These are phyloP conservation scores for Drosophila formosana DNA, from an alignment of 2,888 invertebrate species.

Conservation along the genomic window DNA sequence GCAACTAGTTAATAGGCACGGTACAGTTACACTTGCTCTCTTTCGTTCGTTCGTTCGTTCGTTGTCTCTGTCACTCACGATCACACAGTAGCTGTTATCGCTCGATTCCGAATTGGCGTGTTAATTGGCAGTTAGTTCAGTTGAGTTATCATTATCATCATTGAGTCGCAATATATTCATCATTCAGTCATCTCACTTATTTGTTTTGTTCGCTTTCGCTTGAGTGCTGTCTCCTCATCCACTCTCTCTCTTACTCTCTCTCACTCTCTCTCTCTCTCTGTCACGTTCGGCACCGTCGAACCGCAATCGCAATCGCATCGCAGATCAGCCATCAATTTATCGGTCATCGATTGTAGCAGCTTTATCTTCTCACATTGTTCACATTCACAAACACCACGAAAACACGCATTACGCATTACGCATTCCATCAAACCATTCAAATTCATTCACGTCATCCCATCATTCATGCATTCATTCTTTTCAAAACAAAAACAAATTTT, in stretches of 20 bases:
- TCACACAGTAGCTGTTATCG: constrained; percentile 20
- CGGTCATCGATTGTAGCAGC: constrained; percentile 33
- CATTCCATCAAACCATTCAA: constrained; percentile 42
- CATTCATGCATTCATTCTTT: constrained; percentile 42
- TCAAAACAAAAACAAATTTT: constrained; percentile 56
- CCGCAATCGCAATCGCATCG: background rate
- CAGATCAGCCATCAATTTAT: constrained; percentile 16
- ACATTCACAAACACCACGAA: constrained; percentile 32
- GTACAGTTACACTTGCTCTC: constrained; percentile 37
- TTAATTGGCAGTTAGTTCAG: constrained; percentile 65
- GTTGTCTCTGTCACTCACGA: constrained; percentile 10
- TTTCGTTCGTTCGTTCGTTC: background rate
- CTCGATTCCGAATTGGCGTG: constrained; percentile 65
- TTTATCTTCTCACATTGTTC: constrained; percentile 40
- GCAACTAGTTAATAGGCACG: constrained; percentile 22
- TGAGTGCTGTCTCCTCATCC: background rate
- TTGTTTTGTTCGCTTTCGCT: constrained; percentile 51
- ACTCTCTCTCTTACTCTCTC: background rate
- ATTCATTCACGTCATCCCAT: constrained; percentile 22
- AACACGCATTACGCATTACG: constrained; percentile 39
- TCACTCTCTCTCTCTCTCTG: background rate
- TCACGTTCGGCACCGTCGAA: constrained; percentile 43
- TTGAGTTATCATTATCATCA: constrained; percentile 53
- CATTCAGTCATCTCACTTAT: constrained; percentile 37
- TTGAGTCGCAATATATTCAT: constrained; percentile 28